These are phyloP conservation scores for Vanessa atalanta DNA, from an alignment of 1,140 invertebrate species.

Conservation along the genomic window DNA sequence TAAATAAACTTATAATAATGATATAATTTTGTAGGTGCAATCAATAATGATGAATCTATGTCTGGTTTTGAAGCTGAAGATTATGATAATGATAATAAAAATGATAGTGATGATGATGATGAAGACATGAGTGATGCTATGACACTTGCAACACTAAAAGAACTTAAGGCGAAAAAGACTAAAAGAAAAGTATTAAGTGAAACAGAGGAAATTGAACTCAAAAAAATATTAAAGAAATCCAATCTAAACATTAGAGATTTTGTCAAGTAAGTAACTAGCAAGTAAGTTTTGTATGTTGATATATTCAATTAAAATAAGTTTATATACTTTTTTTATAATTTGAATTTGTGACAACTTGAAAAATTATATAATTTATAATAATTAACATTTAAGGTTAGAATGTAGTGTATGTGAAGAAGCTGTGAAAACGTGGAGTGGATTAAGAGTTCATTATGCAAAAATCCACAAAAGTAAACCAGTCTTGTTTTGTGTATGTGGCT, in stretches of 20 bases:
- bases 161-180: slow-evolving; percentile 52
- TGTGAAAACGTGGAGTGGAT: slow-evolving; percentile 58
- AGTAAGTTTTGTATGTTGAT: background rate
- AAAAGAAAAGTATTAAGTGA: slow-evolving; percentile 55
- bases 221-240: slow-evolving; percentile 58
- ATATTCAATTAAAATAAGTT: background rate
- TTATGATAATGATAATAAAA: slow-evolving; percentile 43
- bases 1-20: background rate
- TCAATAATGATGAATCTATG: slow-evolving; percentile 52
- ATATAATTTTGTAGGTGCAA: slow-evolving; percentile 45
- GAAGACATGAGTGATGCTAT: slow-evolving; percentile 50
- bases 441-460: slow-evolving; percentile 57
- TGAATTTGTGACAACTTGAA: too few relatives aligned
- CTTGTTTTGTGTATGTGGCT: slow-evolving; percentile 65
- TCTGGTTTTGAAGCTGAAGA: slow-evolving; percentile 46
- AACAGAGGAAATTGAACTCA: slow-evolving; percentile 53
- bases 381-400: slow-evolving; percentile 54
- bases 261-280: slow-evolving; percentile 61
- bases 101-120: slow-evolving; percentile 44
- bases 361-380: slow-evolving; percentile 10
- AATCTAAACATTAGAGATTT: slow-evolving; percentile 68
- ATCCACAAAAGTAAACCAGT: slow-evolving; percentile 58
- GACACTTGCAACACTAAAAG: slow-evolving; percentile 60
- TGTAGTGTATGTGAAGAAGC: slow-evolving; percentile 59
- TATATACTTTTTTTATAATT: background rate